These are phyloP conservation scores for Meteorus sp. DNA, from an alignment of 1,140 invertebrate genomes.

Conservation along the genomic window DNA sequence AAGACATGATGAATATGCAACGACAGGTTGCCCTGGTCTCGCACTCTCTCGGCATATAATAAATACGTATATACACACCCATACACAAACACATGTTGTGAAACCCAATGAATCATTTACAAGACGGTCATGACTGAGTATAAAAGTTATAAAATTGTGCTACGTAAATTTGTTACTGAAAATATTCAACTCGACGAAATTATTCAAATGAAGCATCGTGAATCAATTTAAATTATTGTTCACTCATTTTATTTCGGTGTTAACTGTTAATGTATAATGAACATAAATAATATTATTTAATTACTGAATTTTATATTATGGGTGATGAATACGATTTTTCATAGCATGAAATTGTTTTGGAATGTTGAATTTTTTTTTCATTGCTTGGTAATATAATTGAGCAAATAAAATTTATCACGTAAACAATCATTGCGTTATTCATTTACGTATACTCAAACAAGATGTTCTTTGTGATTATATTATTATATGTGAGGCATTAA, in stretches of 20 bases:
- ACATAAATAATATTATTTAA: too few species aligned
- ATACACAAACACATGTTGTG: too few species aligned
- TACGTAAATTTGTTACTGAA: constrained; percentile 7
- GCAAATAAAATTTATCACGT: constrained; percentile 41
- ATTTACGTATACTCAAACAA: too few species aligned
- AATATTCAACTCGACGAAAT: background rate
- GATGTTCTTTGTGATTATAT: too few species aligned
- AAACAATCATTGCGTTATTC: too few species aligned
- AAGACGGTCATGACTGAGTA: constrained; percentile 16
- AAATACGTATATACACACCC: constrained; percentile 8
- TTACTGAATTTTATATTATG: too few species aligned
- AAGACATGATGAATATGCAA: constrained; percentile 18
- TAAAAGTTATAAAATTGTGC: constrained; percentile 17
- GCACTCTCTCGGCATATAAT: background rate
- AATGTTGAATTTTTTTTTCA: too few species aligned
- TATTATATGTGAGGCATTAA: too few species aligned
- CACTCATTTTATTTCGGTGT: background rate
- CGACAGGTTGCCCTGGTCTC: background rate
- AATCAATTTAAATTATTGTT: background rate
- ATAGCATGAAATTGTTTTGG: too few species aligned
- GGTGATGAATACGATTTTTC: too few species aligned
- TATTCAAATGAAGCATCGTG: background rate
- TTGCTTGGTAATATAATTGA: too few species aligned
- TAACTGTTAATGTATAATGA: too few species aligned
- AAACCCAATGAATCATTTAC: constrained; percentile 17